phyloP scores from a whole-genome alignment of 2,888 invertebrate species.

The Poecilobothrus nobilitatus region DNA sequence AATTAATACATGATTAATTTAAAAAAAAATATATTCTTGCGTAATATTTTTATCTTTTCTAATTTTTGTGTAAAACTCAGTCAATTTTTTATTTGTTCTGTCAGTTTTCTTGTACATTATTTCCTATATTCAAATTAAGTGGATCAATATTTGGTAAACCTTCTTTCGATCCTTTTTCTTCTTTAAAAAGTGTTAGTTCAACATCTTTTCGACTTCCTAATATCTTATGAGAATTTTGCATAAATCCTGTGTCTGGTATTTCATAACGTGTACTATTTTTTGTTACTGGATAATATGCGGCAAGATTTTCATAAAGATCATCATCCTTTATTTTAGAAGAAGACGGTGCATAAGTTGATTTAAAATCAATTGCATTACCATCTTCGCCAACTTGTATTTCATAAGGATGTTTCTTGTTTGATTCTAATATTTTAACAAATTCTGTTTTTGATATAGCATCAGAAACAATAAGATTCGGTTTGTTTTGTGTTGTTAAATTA shows the following conservation, averaged over 20 bases:
- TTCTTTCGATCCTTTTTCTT: conserved; percentile 10
- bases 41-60: no score
- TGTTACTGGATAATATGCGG: neutral
- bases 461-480: neutral
- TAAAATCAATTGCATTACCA: neutral
- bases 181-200: conserved; percentile 30
- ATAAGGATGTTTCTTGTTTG: conserved; percentile 97
- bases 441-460: conserved; percentile 14
- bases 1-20: no score
- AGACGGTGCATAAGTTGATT: neutral
- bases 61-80: neutral
- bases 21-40: no score
- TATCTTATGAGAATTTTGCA: conserved; percentile 33
- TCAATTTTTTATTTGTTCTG: neutral
- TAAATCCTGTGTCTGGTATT: conserved; percentile 39
- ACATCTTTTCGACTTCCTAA: conserved; percentile 38
- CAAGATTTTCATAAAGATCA: no score
- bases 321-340: neutral
- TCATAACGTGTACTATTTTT: conserved; percentile 30
- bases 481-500: conserved; percentile 2
- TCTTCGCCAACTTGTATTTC: conserved; percentile 61
- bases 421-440: conserved; percentile 69
- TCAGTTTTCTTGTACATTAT: no score
- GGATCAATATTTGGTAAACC: conserved; percentile 21
- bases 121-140: neutral